These are phyloP conservation scores for Balaenoptera acutorostrata DNA, from an alignment of 2,113 vertebrate genomes.

Conservation along the genomic window DNA sequence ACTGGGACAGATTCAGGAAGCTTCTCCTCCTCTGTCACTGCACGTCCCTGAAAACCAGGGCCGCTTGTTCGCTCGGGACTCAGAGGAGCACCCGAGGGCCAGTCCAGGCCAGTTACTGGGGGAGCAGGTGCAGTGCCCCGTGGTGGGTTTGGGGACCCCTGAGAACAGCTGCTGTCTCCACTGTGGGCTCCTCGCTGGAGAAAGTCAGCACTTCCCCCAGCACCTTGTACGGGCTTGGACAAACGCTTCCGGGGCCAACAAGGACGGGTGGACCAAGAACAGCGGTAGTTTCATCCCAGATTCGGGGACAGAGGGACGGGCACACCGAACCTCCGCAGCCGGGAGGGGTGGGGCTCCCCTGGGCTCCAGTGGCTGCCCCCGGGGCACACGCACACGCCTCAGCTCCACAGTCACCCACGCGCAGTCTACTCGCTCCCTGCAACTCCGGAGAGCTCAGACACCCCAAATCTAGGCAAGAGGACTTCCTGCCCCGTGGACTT, in stretches of 20 bases:
- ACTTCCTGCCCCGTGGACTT: rapidly evolving
- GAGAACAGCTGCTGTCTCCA: background rate
- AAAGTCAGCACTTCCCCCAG: rapidly evolving
- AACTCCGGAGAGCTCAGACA: rapidly evolving
- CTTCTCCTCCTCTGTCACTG: no score
- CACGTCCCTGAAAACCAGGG: background rate
- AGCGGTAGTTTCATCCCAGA: rapidly evolving
- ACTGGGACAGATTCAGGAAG: rapidly evolving
- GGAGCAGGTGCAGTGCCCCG: rapidly evolving
- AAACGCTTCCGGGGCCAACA: background rate
- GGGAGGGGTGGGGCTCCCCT: background rate
- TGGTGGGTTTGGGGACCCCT: background rate
- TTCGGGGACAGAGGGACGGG: no score
- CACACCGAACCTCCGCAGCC: rapidly evolving
- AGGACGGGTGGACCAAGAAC: background rate
- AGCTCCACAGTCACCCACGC: rapidly evolving
- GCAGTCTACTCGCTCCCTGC: rapidly evolving
- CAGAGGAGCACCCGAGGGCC: rapidly evolving
- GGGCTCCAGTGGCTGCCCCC: rapidly evolving
- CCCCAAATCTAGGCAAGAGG: rapidly evolving
- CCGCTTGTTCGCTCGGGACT: background rate
- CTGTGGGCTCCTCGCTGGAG: rapidly evolving
- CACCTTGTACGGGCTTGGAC: rapidly evolving
- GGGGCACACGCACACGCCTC: rapidly evolving
- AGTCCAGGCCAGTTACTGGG: rapidly evolving